Evolutionary conservation across 2,113 vertebrate genomes (phyloP).

Genomic region (Rhinopithecus roxellana): DNA sequence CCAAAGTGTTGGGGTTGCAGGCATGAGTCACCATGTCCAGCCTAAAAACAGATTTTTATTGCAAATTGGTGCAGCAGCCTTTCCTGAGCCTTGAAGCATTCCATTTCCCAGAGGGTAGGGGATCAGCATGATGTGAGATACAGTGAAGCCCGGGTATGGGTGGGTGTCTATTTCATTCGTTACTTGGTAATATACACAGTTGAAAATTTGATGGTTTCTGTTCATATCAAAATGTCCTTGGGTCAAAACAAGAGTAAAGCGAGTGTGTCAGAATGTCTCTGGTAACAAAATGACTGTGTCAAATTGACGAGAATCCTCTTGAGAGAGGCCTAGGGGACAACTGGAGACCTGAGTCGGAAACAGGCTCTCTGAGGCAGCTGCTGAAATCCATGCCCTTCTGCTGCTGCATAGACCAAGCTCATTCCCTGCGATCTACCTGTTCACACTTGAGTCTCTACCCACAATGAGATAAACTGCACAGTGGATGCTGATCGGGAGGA

Average conservation of each 20-base stretch:
- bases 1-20: not conserved
- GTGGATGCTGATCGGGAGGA: rapidly evolving
- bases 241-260: not conserved
- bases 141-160: rapidly evolving
- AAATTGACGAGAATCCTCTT: not conserved
- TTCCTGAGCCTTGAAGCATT: not conserved
- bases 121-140: rapidly evolving
- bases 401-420: not conserved
- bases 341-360: too few relatives aligned
- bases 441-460: not conserved
- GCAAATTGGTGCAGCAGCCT: not conserved
- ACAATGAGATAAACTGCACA: rapidly evolving
- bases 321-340: not conserved
- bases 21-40: not conserved
- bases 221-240: not conserved
- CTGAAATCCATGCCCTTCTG: not conserved
- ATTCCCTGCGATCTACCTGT: too few relatives aligned
- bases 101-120: not conserved
- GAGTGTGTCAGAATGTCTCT: not conserved
- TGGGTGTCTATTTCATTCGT: not conserved
- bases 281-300: not conserved
- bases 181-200: not conserved
- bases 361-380: not conserved
- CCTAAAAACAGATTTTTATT: not conserved
- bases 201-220: not conserved